Percentiles rank a stretch among this genome's conserved stretches.
Conservation (phyloP, 1,140 invertebrate genomes). For the Zaprionus kolodkinae region DNA sequence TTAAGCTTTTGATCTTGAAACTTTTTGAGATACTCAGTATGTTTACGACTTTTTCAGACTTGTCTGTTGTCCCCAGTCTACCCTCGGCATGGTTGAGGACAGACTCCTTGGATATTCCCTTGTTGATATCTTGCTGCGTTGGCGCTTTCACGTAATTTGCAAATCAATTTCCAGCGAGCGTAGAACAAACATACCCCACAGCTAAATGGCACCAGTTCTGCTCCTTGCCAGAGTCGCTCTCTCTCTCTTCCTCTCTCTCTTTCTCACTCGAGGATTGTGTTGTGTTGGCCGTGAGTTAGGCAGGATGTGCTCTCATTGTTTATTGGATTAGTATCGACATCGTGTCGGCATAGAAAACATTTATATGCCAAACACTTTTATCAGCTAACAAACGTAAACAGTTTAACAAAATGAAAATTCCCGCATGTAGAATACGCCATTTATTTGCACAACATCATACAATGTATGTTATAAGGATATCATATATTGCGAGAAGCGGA, state of each 20-base stretch:
- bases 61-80: background rate
- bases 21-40: background rate
- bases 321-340: slow-evolving; percentile 72
- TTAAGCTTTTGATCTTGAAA: slow-evolving; percentile 2
- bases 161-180: slow-evolving; percentile 26
- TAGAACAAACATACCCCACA: slow-evolving; percentile 28
- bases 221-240: background rate
- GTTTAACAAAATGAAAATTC: slow-evolving; percentile 15
- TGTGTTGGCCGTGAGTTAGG: slow-evolving; percentile 5
- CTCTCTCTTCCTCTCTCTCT: background rate
- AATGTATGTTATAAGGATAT: background rate
- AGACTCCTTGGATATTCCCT: slow-evolving; percentile 33
- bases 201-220: background rate
- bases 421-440: slow-evolving; percentile 7
- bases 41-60: background rate
- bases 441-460: slow-evolving; percentile 2
- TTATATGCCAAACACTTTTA: slow-evolving; percentile 4
- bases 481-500: background rate
- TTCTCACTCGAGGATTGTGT: background rate
- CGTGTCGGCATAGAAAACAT: slow-evolving; percentile 42
- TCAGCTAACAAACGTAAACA: slow-evolving; percentile 15
- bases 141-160: slow-evolving; percentile 55
- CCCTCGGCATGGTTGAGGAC: background rate
- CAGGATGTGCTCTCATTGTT: slow-evolving; percentile 57
- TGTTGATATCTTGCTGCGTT: slow-evolving; percentile 33